Evolutionary conservation across 2,113 vertebrate species (phyloP).

Genomic region (Lasiurus cinereus): DNA sequence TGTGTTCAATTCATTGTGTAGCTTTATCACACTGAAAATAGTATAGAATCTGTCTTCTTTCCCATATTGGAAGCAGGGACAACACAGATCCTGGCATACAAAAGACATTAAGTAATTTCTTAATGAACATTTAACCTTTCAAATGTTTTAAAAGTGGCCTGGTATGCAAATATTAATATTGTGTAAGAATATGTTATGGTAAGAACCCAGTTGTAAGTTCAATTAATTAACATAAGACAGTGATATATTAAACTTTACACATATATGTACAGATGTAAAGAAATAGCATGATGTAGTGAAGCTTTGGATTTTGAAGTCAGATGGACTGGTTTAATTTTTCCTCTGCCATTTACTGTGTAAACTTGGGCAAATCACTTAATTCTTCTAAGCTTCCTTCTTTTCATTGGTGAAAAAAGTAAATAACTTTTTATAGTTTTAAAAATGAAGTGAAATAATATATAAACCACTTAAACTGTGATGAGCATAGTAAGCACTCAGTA

Average conservation of each 20-base stretch:
- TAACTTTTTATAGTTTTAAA: background rate
- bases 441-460: slow-evolving; percentile 10
- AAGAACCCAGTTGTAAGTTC: background rate
- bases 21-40: background rate
- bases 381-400: slow-evolving; percentile 34
- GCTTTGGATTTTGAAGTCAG: background rate
- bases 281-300: background rate
- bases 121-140: slow-evolving; percentile 32
- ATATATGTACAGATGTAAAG: background rate
- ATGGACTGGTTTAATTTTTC: background rate
- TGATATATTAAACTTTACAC: background rate
- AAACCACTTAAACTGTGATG: background rate
- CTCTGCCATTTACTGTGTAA: slow-evolving; percentile 28
- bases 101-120: background rate
- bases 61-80: background rate
- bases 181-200: background rate
- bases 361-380: slow-evolving; percentile 7
- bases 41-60: background rate
- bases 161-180: slow-evolving; percentile 5
- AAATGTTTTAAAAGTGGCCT: background rate
- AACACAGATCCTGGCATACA: background rate
- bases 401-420: background rate
- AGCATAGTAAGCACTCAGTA: background rate
- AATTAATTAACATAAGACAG: background rate
- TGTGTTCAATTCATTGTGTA: background rate